phyloP scores from a whole-genome alignment of 2,797 vertebrate genomes.

The Micrastur ruficollis region DNA sequence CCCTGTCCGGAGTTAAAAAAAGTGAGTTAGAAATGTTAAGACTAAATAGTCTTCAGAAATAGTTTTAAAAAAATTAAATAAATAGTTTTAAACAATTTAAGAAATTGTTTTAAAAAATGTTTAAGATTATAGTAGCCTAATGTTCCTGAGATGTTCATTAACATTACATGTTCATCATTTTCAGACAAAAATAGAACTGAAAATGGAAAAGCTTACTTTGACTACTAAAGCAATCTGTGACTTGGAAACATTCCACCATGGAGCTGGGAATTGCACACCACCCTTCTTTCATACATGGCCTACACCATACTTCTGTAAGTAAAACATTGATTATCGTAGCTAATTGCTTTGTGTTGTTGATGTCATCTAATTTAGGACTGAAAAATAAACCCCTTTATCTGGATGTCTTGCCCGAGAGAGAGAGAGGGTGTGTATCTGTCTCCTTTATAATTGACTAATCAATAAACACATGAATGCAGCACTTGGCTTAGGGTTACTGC shows the following conservation, averaged over 20 bases:
- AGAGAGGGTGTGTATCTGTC: background rate
- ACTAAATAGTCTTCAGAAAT: background rate
- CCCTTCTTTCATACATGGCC: conserved; percentile 89
- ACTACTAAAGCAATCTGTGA: conserved; percentile 85
- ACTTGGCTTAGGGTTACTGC: conserved; percentile 6
- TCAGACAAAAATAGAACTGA: conserved; percentile 83
- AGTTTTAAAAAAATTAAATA: background rate
- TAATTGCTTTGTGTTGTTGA: background rate
- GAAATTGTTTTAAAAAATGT: background rate
- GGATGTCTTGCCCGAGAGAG: background rate
- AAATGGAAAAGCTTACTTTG: conserved; percentile 87
- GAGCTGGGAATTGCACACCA: conserved; percentile 59
- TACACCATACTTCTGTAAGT: conserved; percentile 85
- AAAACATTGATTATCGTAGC: background rate
- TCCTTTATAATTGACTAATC: conserved; percentile 19
- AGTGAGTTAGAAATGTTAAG: background rate
- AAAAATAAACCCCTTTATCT: background rate
- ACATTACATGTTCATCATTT: background rate
- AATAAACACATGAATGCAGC: background rate
- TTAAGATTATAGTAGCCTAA: background rate
- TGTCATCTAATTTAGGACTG: background rate
- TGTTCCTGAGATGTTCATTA: background rate
- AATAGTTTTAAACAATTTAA: no score
- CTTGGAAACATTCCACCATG: conserved; percentile 82
- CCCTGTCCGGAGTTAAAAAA: background rate